These are phyloP conservation scores for Agonopterix heracliana DNA, from an alignment of 2,888 invertebrate genomes.

Conservation along the genomic window DNA sequence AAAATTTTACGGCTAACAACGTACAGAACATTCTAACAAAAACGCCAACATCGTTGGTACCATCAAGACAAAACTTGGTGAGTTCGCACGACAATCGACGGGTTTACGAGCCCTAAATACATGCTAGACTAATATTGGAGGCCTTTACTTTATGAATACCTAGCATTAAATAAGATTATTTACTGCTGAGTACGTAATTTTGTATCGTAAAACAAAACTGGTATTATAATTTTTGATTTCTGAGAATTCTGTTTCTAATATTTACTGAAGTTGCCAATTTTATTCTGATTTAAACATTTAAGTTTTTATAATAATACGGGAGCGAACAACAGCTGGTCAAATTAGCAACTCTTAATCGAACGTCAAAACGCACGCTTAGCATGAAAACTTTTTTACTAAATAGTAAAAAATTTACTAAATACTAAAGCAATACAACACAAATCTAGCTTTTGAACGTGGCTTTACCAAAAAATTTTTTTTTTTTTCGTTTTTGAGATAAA, in stretches of 20 bases:
- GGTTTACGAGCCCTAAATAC: constrained; percentile 7
- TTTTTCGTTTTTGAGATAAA: too few relatives aligned
- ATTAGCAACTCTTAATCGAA: too few relatives aligned
- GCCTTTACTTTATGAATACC: constrained; percentile 1
- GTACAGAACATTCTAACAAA: constrained; percentile 1
- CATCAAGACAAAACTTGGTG: not conserved
- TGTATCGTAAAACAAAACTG: not conserved
- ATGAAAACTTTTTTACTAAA: too few relatives aligned
- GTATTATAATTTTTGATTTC: not conserved
- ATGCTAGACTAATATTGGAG: constrained; percentile 3
- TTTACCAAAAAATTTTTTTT: too few relatives aligned
- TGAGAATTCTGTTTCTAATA: not conserved
- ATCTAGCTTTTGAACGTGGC: too few relatives aligned
- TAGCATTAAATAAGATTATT: not conserved
- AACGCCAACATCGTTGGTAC: not conserved
- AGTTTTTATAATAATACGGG: too few relatives aligned
- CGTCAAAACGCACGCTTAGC: too few relatives aligned
- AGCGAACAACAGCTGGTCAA: too few relatives aligned
- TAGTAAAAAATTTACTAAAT: too few relatives aligned
- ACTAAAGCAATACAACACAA: too few relatives aligned
- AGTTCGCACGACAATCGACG: constrained; percentile 2
- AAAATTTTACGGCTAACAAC: constrained; percentile 8
- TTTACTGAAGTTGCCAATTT: not conserved
- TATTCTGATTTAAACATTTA: too few relatives aligned
- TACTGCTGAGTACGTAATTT: not conserved